Evolutionary conservation across 2,797 vertebrate genomes (phyloP).

Genomic region (Siniperca undulata): DNA sequence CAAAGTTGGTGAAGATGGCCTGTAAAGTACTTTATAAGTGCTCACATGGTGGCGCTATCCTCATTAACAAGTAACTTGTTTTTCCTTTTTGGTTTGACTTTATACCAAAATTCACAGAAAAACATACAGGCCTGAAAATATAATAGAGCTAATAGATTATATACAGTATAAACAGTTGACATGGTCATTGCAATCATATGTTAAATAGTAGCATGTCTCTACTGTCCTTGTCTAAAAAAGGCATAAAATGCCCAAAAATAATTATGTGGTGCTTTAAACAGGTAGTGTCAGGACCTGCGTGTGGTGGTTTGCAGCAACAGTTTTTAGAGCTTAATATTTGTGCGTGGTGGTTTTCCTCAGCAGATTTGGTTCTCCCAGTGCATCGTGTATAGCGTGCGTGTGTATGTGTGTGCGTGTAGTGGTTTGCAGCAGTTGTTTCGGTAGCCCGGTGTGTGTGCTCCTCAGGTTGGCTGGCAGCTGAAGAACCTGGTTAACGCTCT

Average conservation of each 20-base stretch:
- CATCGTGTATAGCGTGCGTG: background rate
- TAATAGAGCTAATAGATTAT: background rate
- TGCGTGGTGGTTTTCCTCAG: slow-evolving; percentile 19
- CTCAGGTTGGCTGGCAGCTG: slow-evolving; percentile 93
- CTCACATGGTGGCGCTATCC: background rate
- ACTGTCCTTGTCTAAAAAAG: background rate
- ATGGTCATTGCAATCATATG: background rate
- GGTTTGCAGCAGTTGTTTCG: slow-evolving; percentile 34
- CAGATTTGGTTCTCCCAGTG: background rate
- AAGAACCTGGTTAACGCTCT: slow-evolving; percentile 92
- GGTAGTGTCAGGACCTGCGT: background rate
- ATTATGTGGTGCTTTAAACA: background rate
- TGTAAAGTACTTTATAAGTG: background rate
- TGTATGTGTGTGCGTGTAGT: slow-evolving; percentile 24
- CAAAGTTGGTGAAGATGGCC: background rate
- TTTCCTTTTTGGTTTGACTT: background rate
- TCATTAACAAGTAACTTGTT: background rate
- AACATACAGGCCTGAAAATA: background rate
- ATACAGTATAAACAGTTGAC: background rate
- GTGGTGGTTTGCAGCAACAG: slow-evolving; percentile 12
- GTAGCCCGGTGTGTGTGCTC: slow-evolving; percentile 60
- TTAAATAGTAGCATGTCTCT: background rate
- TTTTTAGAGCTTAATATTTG: background rate
- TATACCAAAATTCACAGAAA: background rate
- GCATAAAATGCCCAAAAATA: background rate